Evolutionary conservation across 35 echinoderm and acorn worm genomes (phyloP), one percentile per base, ranked within the genome.

Genomic region (Ophiothrix spiculata): DNA sequence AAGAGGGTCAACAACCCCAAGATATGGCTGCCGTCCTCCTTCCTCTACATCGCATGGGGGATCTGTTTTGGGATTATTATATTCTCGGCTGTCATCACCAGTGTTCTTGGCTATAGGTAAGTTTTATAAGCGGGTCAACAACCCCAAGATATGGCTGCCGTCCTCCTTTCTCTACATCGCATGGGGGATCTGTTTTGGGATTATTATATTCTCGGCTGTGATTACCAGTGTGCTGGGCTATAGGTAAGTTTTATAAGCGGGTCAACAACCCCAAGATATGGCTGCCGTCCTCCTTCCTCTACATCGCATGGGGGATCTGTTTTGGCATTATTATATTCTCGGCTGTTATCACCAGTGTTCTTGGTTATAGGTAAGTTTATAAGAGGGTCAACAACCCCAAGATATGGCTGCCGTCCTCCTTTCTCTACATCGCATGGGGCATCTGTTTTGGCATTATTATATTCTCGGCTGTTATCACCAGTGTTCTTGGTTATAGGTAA

Each of bases 61-160:
- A 56, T 82, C 25, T 92, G 90, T 54, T 73, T 91, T 39, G 49
- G 76, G 54, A 87, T 97, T 38, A 86, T 89, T 4, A 35, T 86
- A 10, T 79, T 82, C 19, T 97, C 94, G 13, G 83, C 94, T 28
- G 36, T 87, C 0, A 38, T 92, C 75, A 89, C 90, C 40, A 85
- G 92, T 28, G 69, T 84, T 4, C 79, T 92, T 0, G 94, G 94
- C 37, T 85, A 91, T 79, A 82, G 81, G 94, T 97, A 77, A 87
- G 79, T 87, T 15, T n/a, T n/a, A 97, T 74, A 97, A 97, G 87
- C 88, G 89, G 23, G 64, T 97, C 16, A 81, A 69, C 16, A 91
- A 78, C 14, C 94, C 94, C 36, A 97, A 97, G 87, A 86, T 91
- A n/a, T 89, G 86, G 90, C 56, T 97, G 35, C 94, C 94, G 1